Conservation (phyloP, 1,140 invertebrate genomes). For the Matsumurasca onukii region DNA sequence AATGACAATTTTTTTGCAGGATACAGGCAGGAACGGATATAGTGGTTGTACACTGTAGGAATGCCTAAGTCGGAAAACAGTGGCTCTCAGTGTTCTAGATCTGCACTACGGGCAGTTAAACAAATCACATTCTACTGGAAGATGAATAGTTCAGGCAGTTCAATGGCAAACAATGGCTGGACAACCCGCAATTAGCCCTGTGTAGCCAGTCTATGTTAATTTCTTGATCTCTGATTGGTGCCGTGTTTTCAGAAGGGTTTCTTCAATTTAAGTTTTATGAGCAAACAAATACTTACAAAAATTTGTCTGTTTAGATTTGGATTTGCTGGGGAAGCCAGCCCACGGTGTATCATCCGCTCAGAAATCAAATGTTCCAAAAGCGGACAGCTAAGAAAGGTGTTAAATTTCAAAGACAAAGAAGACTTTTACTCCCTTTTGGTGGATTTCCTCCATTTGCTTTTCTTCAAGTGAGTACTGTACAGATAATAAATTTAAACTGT, state of each 20-base stretch:
- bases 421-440: slow-evolving; percentile 85
- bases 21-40: no score
- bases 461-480: slow-evolving; percentile 72
- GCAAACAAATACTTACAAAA: background rate
- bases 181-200: background rate
- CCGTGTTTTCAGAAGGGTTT: background rate
- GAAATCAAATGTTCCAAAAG: slow-evolving; percentile 68
- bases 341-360: slow-evolving; percentile 83
- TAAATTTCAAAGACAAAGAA: slow-evolving; percentile 66
- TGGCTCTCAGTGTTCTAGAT: no score
- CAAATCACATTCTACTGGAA: no score
- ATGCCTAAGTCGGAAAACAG: no score
- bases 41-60: no score
- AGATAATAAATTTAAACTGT: slow-evolving; percentile 9
- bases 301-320: slow-evolving; percentile 69
- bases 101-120: no score
- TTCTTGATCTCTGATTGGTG: slow-evolving; percentile 29
- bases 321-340: slow-evolving; percentile 83
- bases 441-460: slow-evolving; percentile 85
- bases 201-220: background rate
- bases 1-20: no score
- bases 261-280: background rate
- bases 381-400: slow-evolving; percentile 63
- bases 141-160: background rate
- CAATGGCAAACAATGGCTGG: background rate